These are phyloP conservation scores for Betta splendens DNA, from an alignment of 2,797 vertebrate species.

Conservation along the genomic window DNA sequence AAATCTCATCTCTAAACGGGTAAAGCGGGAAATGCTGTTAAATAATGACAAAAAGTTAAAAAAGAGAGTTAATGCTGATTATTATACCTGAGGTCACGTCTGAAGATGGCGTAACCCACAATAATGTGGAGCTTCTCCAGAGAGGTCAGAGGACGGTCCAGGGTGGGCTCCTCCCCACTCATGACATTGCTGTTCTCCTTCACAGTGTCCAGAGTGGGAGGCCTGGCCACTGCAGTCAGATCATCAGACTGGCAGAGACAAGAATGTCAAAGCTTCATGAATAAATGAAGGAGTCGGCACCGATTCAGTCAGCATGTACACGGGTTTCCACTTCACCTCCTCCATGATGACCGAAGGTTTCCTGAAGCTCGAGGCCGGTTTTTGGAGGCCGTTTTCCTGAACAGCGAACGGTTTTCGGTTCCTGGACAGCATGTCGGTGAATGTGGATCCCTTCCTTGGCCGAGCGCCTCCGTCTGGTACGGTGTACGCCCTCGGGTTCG, in stretches of 20 bases:
- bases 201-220: conserved; percentile 75
- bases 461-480: conserved; percentile 54
- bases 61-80: no score
- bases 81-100: conserved; percentile 87
- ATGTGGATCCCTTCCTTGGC: conserved; percentile 68
- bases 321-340: conserved; percentile 64
- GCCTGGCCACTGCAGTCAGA: conserved; percentile 51
- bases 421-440: conserved; percentile 70
- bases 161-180: conserved; percentile 75
- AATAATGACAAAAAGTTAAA: no score
- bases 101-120: conserved; percentile 88
- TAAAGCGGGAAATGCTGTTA: background rate
- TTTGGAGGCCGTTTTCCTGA: conserved; percentile 47
- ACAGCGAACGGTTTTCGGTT: conserved; percentile 66
- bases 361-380: conserved; percentile 28
- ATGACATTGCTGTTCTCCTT: conserved; percentile 77
- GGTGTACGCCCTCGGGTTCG: conserved; percentile 59
- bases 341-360: conserved; percentile 75
- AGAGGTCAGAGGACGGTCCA: conserved; percentile 88
- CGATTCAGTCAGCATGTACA: background rate
- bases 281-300: background rate
- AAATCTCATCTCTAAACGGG: conserved; percentile 92
- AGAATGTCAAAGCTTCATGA: conserved; percentile 16
- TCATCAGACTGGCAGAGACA: conserved; percentile 52
- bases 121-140: conserved; percentile 96